Conservation (phyloP, 2,888 invertebrate genomes). For the Lithophane ornitopus region DNA sequence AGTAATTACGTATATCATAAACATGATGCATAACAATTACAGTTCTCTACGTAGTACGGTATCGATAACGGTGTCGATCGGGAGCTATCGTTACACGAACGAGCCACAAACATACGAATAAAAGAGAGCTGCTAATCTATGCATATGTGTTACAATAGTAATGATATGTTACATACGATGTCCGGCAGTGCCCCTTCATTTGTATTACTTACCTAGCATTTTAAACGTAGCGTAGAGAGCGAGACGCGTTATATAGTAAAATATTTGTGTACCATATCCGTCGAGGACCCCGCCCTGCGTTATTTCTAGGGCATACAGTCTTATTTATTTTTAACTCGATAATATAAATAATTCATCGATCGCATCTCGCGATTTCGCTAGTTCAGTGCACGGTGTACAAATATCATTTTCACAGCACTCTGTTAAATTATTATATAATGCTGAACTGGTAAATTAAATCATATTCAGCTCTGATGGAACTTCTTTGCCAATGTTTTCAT, state of each 20-base stretch:
- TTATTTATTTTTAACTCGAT: conserved; percentile 39
- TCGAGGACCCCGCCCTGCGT: not conserved
- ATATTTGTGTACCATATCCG: conserved; percentile 12
- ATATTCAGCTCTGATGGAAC: not conserved
- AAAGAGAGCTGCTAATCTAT: conserved; percentile 10
- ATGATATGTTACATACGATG: conserved; percentile 22
- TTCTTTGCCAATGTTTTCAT: no score
- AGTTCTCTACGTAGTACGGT: conserved; percentile 64
- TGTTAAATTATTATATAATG: not conserved
- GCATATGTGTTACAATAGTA: conserved; percentile 10
- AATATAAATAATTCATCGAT: conserved; percentile 2
- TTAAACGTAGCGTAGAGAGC: not conserved
- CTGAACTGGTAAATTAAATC: not conserved
- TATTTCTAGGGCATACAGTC: not conserved
- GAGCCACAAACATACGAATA: not conserved
- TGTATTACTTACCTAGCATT: conserved; percentile 28
- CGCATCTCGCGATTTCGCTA: not conserved
- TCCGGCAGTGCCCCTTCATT: not conserved
- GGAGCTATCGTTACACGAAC: conserved; percentile 34
- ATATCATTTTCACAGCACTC: not conserved
- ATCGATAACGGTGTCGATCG: conserved; percentile 68
- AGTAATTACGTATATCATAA: conserved; percentile 49
- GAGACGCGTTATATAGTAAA: conserved; percentile 14
- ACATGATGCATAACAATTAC: conserved; percentile 63
- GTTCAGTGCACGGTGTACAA: not conserved